phyloP scores from a whole-genome alignment of 2,888 invertebrate genomes.

The Limnephilus marmoratus region DNA sequence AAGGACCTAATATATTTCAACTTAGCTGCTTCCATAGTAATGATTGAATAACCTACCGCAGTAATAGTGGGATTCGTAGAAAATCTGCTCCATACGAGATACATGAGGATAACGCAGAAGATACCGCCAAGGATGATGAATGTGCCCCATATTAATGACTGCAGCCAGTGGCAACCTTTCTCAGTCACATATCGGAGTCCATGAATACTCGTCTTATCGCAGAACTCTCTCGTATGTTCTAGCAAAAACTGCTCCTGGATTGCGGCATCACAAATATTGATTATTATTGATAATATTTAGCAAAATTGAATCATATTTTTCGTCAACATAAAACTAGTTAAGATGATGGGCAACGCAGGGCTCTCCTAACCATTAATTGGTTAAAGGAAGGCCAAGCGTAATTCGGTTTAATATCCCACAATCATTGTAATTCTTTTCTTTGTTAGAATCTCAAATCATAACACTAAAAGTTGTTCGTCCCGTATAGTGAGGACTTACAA shows the following conservation, averaged over 20 bases:
- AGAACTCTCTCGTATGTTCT: constrained; percentile 65
- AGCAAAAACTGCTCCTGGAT: constrained; percentile 54
- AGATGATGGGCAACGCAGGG: too few species aligned
- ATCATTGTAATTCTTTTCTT: too few species aligned
- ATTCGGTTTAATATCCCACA: too few species aligned
- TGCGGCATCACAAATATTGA: not conserved
- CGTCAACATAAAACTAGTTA: not conserved
- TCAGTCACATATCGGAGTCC: constrained; percentile 67
- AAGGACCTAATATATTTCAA: too few species aligned
- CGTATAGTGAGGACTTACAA: too few species aligned
- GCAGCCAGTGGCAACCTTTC: constrained; percentile 65
- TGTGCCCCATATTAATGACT: constrained; percentile 66
- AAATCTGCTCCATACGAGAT: constrained; percentile 67
- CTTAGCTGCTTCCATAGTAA: too few species aligned
- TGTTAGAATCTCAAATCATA: too few species aligned
- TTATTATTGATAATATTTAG: not conserved
- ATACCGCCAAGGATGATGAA: constrained; percentile 66
- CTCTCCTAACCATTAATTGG: too few species aligned
- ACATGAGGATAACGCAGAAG: constrained; percentile 67
- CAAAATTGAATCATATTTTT: not conserved
- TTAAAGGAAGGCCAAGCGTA: too few species aligned
- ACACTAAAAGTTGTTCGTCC: too few species aligned
- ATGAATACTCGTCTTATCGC: constrained; percentile 67
- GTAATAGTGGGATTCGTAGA: constrained; percentile 68
- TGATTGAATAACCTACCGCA: constrained; percentile 59